phyloP scores from a whole-genome alignment of 2,113 vertebrate species.

The Entelurus aequoreus region DNA sequence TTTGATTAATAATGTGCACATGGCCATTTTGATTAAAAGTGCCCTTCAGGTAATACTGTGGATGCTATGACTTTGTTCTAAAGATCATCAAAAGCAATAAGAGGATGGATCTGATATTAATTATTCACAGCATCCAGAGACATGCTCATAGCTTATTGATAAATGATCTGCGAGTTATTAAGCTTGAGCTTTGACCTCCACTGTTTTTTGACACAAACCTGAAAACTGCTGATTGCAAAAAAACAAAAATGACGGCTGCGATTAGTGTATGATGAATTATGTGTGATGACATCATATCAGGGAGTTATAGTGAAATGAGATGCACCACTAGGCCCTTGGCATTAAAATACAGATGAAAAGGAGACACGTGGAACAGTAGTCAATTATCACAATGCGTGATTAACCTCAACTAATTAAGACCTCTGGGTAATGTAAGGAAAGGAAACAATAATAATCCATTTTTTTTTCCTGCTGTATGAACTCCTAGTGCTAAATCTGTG shows the following conservation, averaged over 20 bases:
- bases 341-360: constrained; percentile 67
- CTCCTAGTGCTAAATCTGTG: constrained; percentile 55
- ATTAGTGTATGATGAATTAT: not conserved
- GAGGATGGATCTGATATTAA: constrained; percentile 3
- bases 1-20: constrained; percentile 45
- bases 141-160: not conserved
- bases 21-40: constrained; percentile 50
- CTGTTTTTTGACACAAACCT: not conserved
- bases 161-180: constrained; percentile 1
- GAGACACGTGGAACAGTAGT: constrained; percentile 63
- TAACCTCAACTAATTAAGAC: constrained; percentile 77
- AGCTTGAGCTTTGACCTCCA: not conserved
- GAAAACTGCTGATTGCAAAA: not conserved
- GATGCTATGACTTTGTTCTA: constrained; percentile 26
- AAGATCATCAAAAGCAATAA: constrained; percentile 28
- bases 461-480: constrained; percentile 42
- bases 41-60: constrained; percentile 37
- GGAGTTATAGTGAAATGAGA: constrained; percentile 56
- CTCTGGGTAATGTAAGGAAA: constrained; percentile 69
- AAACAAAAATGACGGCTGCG: not conserved
- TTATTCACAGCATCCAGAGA: not conserved
- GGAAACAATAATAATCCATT: constrained; percentile 55
- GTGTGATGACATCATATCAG: constrained; percentile 46
- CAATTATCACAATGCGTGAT: constrained; percentile 69
- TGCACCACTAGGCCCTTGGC: constrained; percentile 61